Evolutionary conservation across 2,113 vertebrate genomes (phyloP).

Genomic region (Emydura subglobosa): DNA sequence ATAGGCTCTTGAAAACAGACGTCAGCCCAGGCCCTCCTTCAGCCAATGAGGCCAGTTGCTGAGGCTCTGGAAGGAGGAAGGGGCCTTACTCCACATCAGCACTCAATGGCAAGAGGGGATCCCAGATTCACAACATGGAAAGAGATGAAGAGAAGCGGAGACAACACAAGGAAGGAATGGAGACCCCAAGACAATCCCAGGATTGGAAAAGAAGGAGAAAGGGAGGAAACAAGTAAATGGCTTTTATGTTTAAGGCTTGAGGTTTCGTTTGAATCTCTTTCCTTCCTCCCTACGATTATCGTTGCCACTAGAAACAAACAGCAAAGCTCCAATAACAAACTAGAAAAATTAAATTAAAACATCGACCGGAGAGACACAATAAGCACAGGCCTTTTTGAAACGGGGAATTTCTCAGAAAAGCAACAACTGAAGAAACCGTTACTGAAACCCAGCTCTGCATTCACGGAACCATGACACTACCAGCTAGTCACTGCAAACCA

Average conservation of each 20-base stretch:
- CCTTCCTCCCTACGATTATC: neutral
- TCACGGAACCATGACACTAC: accelerated
- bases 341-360: neutral
- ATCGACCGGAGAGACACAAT: neutral
- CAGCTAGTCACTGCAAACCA: neutral
- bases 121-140: neutral
- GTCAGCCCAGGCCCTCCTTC: neutral
- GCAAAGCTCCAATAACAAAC: neutral
- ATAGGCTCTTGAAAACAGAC: neutral
- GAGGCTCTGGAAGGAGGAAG: neutral
- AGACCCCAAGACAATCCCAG: neutral
- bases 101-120: neutral
- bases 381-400: neutral
- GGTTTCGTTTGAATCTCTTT: neutral
- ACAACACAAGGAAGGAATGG: neutral
- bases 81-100: neutral
- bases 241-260: neutral
- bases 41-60: accelerated
- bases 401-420: constrained; percentile 1
- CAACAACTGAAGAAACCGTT: neutral
- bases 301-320: neutral
- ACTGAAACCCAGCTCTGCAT: neutral
- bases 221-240: neutral
- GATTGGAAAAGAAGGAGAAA: neutral
- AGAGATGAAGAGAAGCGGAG: neutral